phyloP scores from a whole-genome alignment of 2,797 vertebrate genomes.

The Triplophysa yarkandensis region DNA sequence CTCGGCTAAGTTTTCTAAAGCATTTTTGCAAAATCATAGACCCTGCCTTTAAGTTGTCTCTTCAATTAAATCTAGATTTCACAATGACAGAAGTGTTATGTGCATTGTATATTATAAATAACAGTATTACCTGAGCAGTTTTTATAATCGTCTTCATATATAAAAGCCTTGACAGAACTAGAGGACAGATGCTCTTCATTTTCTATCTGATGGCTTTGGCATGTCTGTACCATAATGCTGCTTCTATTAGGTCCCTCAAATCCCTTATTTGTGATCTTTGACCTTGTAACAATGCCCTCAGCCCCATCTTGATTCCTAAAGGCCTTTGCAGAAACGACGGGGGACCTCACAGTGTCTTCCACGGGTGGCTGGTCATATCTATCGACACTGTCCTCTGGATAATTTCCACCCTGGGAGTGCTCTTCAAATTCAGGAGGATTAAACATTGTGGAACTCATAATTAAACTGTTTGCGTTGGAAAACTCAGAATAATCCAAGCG shows the following conservation, averaged over 20 bases:
- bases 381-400: slow-evolving; percentile 24
- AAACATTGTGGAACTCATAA: slow-evolving; percentile 42
- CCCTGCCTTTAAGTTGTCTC: too few relatives aligned
- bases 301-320: slow-evolving; percentile 51
- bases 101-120: neutral
- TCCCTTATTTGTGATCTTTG: slow-evolving; percentile 24
- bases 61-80: neutral
- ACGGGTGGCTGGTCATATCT: slow-evolving; percentile 49
- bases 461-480: slow-evolving; percentile 1
- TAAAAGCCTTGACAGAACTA: slow-evolving; percentile 26
- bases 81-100: neutral
- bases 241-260: slow-evolving; percentile 44
- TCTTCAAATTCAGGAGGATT: slow-evolving; percentile 47
- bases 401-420: slow-evolving; percentile 45
- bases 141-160: slow-evolving; percentile 34
- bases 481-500: slow-evolving; percentile 32
- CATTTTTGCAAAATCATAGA: too few relatives aligned
- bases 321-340: neutral
- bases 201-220: slow-evolving; percentile 44
- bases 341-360: slow-evolving; percentile 43
- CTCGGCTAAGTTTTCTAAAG: too few relatives aligned
- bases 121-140: slow-evolving; percentile 32
- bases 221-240: slow-evolving; percentile 28
- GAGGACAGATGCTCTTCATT: slow-evolving; percentile 35
- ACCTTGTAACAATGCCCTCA: slow-evolving; percentile 43